Percentiles rank a stretch among this genome's conserved stretches.
Conservation (phyloP, 2,797 vertebrate genomes). For the Amphiprion clarkii region DNA sequence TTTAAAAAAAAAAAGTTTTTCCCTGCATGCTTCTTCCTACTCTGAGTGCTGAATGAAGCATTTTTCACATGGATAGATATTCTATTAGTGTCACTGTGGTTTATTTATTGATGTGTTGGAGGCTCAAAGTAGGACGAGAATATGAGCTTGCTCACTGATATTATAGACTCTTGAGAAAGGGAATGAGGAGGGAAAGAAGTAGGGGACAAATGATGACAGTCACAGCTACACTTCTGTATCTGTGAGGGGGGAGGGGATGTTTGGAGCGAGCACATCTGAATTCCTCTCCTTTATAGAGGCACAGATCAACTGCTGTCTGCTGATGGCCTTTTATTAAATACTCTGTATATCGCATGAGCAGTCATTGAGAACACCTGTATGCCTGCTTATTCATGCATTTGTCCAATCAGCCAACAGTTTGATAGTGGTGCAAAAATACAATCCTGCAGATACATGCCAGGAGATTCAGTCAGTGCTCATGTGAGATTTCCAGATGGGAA, state of each 20-base stretch:
- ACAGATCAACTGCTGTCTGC: slow-evolving; percentile 1
- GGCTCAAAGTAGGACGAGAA: slow-evolving; percentile 75
- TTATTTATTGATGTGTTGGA: slow-evolving; percentile 82
- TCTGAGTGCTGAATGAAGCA: slow-evolving; percentile 70
- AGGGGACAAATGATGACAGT: slow-evolving; percentile 47
- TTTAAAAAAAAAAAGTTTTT: slow-evolving; percentile 42
- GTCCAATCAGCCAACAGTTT: neutral
- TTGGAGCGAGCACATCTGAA: neutral
- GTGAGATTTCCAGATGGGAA: neutral
- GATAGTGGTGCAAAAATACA: neutral
- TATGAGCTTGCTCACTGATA: slow-evolving; percentile 68
- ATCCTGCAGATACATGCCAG: neutral
- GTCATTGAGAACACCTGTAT: neutral
- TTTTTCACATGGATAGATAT: slow-evolving; percentile 74
- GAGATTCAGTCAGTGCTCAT: neutral
- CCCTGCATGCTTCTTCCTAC: slow-evolving; percentile 17
- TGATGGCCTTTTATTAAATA: slow-evolving; percentile 11
- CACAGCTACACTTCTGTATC: slow-evolving; percentile 26
- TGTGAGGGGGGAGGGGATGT: neutral
- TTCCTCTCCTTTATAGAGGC: slow-evolving; percentile 8
- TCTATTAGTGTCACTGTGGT: slow-evolving; percentile 73
- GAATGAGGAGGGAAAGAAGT: slow-evolving; percentile 33
- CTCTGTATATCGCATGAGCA: neutral
- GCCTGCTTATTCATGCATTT: neutral
- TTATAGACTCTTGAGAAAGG: slow-evolving; percentile 56